Evolutionary conservation across 2,888 invertebrate genomes (phyloP), one percentile per base, ranked within the genome.

Genomic region (Neria commutata): DNA sequence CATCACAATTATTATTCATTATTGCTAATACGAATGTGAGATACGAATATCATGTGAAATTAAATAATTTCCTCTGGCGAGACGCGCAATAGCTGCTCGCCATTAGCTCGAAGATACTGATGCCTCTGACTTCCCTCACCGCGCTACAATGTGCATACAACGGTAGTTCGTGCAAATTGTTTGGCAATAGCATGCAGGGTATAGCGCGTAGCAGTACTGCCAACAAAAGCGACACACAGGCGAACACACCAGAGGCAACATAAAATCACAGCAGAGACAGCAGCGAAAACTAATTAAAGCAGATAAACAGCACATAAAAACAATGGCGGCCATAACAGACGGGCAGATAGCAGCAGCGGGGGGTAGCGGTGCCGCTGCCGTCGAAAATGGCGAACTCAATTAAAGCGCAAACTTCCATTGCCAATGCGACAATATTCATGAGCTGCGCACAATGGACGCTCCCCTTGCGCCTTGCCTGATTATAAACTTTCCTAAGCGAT

Each of bases 241-340:
- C 42, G 14, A 42, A 17, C 3, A 37, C n/a, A 42, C n/a, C n/a
- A n/a, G n/a, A n/a, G n/a, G n/a, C n/a, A 42, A 42, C 17, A 42
- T 21, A 42, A 42, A 19, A 16, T 47, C 29, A 49, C 49, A 33
- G 33, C 33, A 19, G 19, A 1, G 23, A n/a, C 40, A 71, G 68
- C 68, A 68, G 73, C 68, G 69, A 72, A 73, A 75, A 75, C 71
- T 75, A 73, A 75, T 73, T 73, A 73, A 75, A 71, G 73, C 72
- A 74, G 67, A 74, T 73, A 74, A 73, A 73, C 65, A 71, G 63
- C 69, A 71, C 65, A 72, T 74, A 74, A 73, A 73, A 73, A 74
- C 75, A 75, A 73, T 75, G 59, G 63, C 29, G 24, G 17, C 29
- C 23, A 19, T 45, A 8, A 4, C 19, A 14, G 37, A 21, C 29